Evolutionary conservation across 2,113 vertebrate genomes (phyloP).

Genomic region (Megalops atlanticus): DNA sequence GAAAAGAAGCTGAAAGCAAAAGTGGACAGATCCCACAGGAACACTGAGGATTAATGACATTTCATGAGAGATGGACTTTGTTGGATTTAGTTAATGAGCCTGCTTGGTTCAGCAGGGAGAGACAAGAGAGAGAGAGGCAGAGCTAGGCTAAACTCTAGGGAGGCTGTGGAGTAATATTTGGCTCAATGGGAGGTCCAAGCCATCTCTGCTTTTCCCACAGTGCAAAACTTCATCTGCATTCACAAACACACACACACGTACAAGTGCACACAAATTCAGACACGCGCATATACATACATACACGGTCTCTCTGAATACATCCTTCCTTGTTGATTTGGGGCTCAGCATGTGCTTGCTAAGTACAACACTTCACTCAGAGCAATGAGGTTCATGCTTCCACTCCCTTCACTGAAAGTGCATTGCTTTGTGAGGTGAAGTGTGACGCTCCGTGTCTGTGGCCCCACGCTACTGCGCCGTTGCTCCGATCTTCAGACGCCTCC

Average conservation of each 20-base stretch:
- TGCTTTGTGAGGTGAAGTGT: not conserved
- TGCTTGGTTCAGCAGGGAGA: not conserved
- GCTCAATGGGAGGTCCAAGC: not conserved
- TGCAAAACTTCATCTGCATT: not conserved
- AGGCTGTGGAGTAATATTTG: not conserved
- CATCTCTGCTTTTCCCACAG: not conserved
- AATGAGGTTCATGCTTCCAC: not conserved
- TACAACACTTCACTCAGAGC: not conserved
- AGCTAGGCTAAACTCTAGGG: no score
- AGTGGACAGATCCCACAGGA: constrained; percentile 8
- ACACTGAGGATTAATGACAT: constrained; percentile 12
- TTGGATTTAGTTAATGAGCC: constrained; percentile 12
- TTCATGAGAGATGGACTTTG: not conserved
- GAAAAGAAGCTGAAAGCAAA: constrained; percentile 6
- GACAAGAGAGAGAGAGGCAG: not conserved
- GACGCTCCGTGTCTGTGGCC: not conserved
- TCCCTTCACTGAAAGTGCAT: not conserved
- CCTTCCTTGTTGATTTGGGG: no score
- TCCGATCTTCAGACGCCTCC: not conserved
- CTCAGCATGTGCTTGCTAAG: not conserved
- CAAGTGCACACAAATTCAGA: not conserved
- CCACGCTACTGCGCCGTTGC: not conserved
- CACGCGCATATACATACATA: not conserved
- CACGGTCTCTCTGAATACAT: not conserved
- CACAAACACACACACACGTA: not conserved